Evolutionary conservation across 2,113 vertebrate genomes (phyloP).

Genomic region (Chamaetylas fuelleborni): DNA sequence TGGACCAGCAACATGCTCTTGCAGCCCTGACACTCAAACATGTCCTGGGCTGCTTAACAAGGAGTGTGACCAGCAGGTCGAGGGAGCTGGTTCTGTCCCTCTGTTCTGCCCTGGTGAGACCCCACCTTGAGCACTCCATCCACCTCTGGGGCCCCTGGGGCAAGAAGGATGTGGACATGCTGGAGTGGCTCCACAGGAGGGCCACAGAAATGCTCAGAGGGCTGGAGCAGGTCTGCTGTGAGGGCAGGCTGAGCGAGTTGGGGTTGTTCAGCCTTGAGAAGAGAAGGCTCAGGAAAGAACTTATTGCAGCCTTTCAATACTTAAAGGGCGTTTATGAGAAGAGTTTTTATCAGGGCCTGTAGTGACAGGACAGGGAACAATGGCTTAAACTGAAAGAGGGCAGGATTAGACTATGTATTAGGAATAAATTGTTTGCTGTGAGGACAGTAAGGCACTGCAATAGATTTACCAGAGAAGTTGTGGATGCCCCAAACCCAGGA

Average conservation of each 20-base stretch:
- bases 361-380: not conserved
- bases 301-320: not conserved
- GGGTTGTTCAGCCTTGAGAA: not conserved
- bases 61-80: rapidly evolving
- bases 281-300: not conserved
- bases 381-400: not conserved
- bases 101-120: not conserved
- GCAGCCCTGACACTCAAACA: not conserved
- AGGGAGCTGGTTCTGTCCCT: not conserved
- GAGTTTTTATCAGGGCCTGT: not conserved
- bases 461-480: not conserved
- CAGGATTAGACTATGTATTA: not conserved
- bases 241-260: not conserved
- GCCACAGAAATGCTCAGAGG: not conserved
- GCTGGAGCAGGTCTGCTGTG: rapidly evolving
- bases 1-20: rapidly evolving
- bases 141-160: not conserved
- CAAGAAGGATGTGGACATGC: not conserved
- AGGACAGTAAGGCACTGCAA: not conserved
- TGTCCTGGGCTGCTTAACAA: not conserved
- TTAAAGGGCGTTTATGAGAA: not conserved
- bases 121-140: too few relatives aligned
- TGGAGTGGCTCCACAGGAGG: not conserved
- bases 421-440: not conserved
- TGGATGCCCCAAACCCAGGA: not conserved